Conservation (phyloP, 1,140 invertebrate species). For the Akabosia matsudoensis region DNA sequence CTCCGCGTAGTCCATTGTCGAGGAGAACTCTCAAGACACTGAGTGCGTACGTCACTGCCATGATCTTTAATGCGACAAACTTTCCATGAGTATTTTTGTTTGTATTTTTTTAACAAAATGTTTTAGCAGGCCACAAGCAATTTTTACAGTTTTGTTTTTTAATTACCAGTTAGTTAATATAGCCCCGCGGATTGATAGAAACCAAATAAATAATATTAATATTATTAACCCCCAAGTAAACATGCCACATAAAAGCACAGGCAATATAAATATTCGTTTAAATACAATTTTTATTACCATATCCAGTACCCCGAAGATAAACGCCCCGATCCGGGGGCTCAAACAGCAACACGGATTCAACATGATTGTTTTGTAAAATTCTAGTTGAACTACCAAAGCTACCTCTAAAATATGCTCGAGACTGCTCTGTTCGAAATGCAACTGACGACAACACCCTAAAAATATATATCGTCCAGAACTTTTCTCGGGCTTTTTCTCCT, state of each 20-base stretch:
- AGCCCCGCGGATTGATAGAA: background rate
- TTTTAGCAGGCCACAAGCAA: background rate
- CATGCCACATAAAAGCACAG: background rate
- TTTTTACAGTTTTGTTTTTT: background rate
- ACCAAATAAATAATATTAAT: background rate
- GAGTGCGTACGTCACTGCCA: background rate
- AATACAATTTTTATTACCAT: background rate
- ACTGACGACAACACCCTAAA: too few relatives aligned
- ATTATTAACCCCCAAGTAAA: background rate
- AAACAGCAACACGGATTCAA: conserved; percentile 24
- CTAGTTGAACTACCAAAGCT: too few relatives aligned
- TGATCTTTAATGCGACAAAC: background rate
- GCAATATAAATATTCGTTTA: background rate
- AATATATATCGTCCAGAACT: too few relatives aligned
- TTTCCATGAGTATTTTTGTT: too few relatives aligned
- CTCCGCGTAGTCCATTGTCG: background rate
- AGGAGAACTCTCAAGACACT: background rate
- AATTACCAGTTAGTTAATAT: background rate
- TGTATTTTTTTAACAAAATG: too few relatives aligned
- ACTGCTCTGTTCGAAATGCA: too few relatives aligned
- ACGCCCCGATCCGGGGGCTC: conserved; percentile 3
- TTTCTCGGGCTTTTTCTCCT: too few relatives aligned
- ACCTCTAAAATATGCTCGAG: too few relatives aligned
- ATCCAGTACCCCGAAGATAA: background rate
- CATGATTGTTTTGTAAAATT: background rate